Conservation (phyloP, 2,797 vertebrate species). For the Nasua narica region DNA sequence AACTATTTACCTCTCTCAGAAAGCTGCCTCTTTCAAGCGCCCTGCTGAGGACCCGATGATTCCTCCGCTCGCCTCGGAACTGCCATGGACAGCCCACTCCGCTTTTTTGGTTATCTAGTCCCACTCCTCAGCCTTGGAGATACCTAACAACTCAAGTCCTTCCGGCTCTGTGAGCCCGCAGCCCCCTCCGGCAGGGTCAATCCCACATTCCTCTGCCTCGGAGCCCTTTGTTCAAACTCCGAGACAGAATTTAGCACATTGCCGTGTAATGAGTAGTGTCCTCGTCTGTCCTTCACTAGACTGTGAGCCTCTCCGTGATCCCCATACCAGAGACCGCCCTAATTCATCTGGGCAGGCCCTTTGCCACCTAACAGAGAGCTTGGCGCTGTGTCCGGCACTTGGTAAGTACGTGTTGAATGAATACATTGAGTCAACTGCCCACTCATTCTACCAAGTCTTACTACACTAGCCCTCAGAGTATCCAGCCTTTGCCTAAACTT, state of each 20-base stretch:
- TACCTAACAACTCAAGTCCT: not conserved
- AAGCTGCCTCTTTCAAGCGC: not conserved
- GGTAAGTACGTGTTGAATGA: slow-evolving; percentile 32
- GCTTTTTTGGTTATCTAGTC: not conserved
- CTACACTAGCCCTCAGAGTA: not conserved
- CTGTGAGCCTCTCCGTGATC: not conserved
- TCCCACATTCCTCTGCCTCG: not conserved
- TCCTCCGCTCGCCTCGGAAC: not conserved
- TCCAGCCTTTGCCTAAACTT: not conserved
- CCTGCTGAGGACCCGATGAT: not conserved
- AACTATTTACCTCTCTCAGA: not conserved
- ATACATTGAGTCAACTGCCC: not conserved
- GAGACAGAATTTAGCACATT: not conserved
- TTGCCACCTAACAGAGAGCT: not conserved
- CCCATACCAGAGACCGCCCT: not conserved
- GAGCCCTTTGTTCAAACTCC: not conserved
- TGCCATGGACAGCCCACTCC: not conserved
- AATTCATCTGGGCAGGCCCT: not conserved
- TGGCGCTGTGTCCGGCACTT: not conserved
- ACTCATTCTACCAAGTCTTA: not conserved
- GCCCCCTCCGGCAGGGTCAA: not conserved
- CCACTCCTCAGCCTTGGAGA: not conserved
- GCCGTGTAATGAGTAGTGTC: not conserved
- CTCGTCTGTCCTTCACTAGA: not conserved
- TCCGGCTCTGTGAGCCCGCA: not conserved